Evolutionary conservation across 2,797 vertebrate genomes (phyloP), one percentile per base, ranked within the genome.

Genomic region (Neosalanx taihuensis): DNA sequence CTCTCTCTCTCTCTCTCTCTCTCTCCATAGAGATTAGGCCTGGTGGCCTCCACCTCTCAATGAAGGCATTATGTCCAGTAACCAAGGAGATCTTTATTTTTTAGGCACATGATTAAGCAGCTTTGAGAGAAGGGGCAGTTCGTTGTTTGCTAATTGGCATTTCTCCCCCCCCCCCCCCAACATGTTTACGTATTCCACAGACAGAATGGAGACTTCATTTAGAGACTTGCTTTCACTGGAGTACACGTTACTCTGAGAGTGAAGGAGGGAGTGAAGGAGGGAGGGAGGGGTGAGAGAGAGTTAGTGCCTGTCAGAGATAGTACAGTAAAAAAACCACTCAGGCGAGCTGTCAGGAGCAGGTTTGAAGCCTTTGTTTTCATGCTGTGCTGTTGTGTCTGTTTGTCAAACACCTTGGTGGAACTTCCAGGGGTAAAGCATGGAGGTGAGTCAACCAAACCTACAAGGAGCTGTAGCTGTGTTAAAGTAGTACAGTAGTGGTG

Each of bases 361-460:
- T 73, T 67, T 64, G 56, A 70, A 46, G 56, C 59, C 65, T 69
- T 78, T 83, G 82, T 88, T 83, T 78, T 77, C 75, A 76, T 63
- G 46, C 73, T 72, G 80, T 69, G 74, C 66, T 82, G 63, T 64
- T 53, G 71, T 51, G 77, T 75, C 76, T 69, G 78, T 35, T 37
- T 72, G 59, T 41, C 62, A 72, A 74, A 46, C 35, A 46, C 18
- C 71, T 70, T 67, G 68, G 66, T 69, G 70, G 46, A 74, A 31
- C 66, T 26, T 60, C 62, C 62, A 56, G 57, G 18, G 70, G 4
- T 71, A 72, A 26, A 77, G 18, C 29, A 93, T 92, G 90, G 91
- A 92, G 91, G 91, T 92, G 82, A 86, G 84, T 87, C 73, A 29
- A 37, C n/a, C 46, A 57, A 66, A 58, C 23, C 37, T 61, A 29